A percentile compares a stretch with the other conserved stretches of the same genome.
phyloP scores from a whole-genome alignment of 2,888 invertebrate genomes.

The Acrobasis consociella region DNA sequence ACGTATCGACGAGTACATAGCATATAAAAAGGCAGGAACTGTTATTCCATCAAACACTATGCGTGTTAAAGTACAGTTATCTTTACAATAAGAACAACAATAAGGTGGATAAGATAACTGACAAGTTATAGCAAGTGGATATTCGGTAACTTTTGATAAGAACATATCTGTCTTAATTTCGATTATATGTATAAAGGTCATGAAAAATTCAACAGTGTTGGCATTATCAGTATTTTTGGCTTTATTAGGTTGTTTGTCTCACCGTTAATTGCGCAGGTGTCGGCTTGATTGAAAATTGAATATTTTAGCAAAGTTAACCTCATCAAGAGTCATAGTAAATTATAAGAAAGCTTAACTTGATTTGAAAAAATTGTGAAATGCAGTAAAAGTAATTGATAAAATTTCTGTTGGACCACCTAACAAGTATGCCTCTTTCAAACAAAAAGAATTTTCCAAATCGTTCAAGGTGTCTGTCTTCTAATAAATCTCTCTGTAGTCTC shows the following conservation, averaged over 20 bases:
- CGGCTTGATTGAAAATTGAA: neutral
- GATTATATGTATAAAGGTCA: constrained; percentile 12
- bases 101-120: neutral
- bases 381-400: neutral
- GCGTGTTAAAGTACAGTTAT: constrained; percentile 12
- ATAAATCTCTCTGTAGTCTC: too few species aligned
- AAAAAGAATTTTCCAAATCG: too few species aligned
- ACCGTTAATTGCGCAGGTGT: neutral
- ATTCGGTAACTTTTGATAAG: neutral
- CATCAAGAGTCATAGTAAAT: neutral
- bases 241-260: neutral
- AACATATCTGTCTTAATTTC: neutral
- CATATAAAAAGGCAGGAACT: constrained; percentile 6
- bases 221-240: neutral
- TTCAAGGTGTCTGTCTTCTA: too few species aligned
- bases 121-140: constrained; percentile 1
- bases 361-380: neutral
- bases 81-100: constrained; percentile 14
- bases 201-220: neutral
- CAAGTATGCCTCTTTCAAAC: too few species aligned
- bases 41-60: constrained; percentile 13
- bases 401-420: too few species aligned
- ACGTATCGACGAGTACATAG: neutral
- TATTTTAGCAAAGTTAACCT: neutral
- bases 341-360: neutral